Evolutionary conservation across 2,797 vertebrate genomes (phyloP), one percentile per base, ranked within the genome.

Genomic region (Liparis tanakae): DNA sequence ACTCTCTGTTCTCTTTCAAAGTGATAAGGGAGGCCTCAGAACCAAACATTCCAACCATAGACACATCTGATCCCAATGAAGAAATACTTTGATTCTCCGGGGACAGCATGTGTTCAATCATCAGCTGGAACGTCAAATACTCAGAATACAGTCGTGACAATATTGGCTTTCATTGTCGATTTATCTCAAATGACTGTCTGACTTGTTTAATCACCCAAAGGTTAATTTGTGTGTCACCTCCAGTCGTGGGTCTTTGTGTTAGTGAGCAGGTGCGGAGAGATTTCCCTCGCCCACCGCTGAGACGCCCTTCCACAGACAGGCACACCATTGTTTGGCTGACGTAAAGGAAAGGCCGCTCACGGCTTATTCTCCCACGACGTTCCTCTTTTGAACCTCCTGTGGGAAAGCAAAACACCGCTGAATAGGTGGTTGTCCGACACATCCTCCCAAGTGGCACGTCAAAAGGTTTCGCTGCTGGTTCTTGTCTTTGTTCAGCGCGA

Each of bases 281-380:
- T 83, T 89, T 91, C 71, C 67, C 70, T 84, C 78, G 85, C 89
- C 87, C 88, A 81, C 90, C 74, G 44, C 82, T 67, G 85, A 76
- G 85, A 88, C 78, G 71, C 70, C 80, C 78, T 79, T 80, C 79
- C 76, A 68, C 60, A 85, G 85, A 92, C 90, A 84, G 87, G 78
- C 82, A 41, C 37, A 14, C 82, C 78, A 90, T 92, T 94, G 91
- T 93, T 82, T 75, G 33, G 44, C 65, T 89, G 88, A 88, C 73
- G 87, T 85, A 89, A 82, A 85, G 91, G 91, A 91, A 93, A 93
- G 86, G 84, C 85, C 60, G 61, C 33, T 87, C 84, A 59, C 87
- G 76, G 78, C 79, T 83, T 78, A 67, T 80, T 85, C 85, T 89
- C 82, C 73, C 84, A 76, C 77, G 81, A 5, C 72, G 72, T 87